These are phyloP conservation scores for Oryzias sinensis DNA, from an alignment of 2,797 vertebrate genomes.

Conservation along the genomic window DNA sequence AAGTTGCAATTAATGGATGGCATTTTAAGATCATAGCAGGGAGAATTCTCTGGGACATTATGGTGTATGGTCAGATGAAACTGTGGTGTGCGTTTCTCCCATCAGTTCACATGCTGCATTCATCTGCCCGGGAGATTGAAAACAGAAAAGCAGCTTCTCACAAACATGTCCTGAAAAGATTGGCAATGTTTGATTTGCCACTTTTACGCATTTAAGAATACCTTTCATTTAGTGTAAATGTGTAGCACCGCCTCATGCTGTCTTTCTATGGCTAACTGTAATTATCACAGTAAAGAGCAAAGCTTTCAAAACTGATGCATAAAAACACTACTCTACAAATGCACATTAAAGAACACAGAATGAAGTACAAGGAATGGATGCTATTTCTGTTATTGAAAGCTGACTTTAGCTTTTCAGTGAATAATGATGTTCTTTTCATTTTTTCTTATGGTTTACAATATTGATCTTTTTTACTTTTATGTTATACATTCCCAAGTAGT, in stretches of 20 bases:
- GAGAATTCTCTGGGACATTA: conserved; percentile 29
- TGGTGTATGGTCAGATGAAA: conserved; percentile 25
- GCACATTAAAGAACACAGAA: no score
- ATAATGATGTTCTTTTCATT: conserved; percentile 28
- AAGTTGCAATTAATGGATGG: conserved; percentile 59
- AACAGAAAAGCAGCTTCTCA: conserved; percentile 8
- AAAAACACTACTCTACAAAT: no score
- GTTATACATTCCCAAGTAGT: conserved; percentile 7
- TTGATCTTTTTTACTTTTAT: conserved; percentile 25
- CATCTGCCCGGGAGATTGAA: no score
- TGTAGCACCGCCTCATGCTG: no score
- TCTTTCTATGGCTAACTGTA: no score
- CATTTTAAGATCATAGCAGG: conserved; percentile 48
- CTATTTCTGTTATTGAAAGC: conserved; percentile 1
- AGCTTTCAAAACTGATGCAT: no score
- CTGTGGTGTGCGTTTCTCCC: conserved; percentile 15
- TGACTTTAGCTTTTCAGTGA: conserved; percentile 18
- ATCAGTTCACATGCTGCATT: conserved; percentile 1
- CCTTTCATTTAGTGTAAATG: no score
- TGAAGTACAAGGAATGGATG: no score
- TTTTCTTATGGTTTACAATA: conserved; percentile 26
- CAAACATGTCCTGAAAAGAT: conserved; percentile 16
- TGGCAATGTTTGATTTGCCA: no score
- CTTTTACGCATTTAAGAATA: no score
- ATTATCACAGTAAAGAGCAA: no score